Base-by-base conservation (phyloP, 2,797 vertebrate genomes). In the Lepus oiostolus region DNA sequence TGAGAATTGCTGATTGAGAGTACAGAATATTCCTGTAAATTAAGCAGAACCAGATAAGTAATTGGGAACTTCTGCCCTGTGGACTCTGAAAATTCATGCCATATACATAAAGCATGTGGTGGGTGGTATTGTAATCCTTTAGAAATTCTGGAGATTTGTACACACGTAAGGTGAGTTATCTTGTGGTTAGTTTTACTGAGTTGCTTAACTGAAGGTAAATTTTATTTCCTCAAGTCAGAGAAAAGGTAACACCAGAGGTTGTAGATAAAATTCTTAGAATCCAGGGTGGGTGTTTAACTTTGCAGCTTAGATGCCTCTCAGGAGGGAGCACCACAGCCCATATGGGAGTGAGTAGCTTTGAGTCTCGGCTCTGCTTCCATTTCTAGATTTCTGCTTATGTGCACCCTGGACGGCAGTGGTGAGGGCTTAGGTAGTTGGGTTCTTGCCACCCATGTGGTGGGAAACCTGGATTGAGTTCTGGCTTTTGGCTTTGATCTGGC, bases 171-270 rank as follows among this genome's bases (percentile, higher is more conserved):
- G 24, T 83, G 47, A 91, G 79, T 81, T 50, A 82, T 77, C 90
- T 94, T 82, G 11, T 83, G 65, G 60, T 26, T 76, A 42, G 9
- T 83, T 91, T 95, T 85, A 91, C 35, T 90, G 4, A 70, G 58
- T 85, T 93, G 74, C 30, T 83, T 93, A 81, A 65, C 81, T 77
- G 83, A 86, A 60, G 21, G 22, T 94, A 83, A 89, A 83, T 94
- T 93, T 90, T 60, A 70, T 81, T 84, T 67, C 19, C 7, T 8
- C n/a, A 5, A 70, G 26, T 84, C 60, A 93, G 52, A 75, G n/a
- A 81, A 71, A 92, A 82, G 35, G 21, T 67, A 93, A 74, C 70
- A 75, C 4, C n/a, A 7, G 32, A 54, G 28, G 26, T 71, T 17
- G 9, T 50, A 93, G n/a, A 16, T 65, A 1, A 47, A 47, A 47